Conservation (phyloP, 2,888 invertebrate species). For the Camponotus fellah region DNA sequence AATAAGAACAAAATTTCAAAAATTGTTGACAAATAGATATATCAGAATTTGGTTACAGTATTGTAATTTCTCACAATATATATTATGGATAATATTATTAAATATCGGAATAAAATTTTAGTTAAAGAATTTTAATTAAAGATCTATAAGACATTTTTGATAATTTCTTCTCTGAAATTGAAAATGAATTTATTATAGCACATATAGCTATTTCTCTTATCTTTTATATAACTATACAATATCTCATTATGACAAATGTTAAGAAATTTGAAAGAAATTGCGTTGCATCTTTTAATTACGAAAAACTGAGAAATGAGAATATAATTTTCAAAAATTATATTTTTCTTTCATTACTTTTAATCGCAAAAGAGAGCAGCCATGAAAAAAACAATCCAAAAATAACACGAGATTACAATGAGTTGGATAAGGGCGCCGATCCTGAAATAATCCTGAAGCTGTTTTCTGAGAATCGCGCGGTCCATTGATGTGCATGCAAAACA, state of each 20-base stretch:
- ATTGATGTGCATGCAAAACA: slow-evolving; percentile 80
- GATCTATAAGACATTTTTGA: not conserved
- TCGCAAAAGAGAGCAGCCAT: not conserved
- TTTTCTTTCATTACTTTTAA: not conserved
- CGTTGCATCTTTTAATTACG: not conserved
- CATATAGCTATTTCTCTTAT: too few relatives aligned
- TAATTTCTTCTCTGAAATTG: too few relatives aligned
- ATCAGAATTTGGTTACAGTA: not conserved
- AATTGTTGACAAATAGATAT: too few relatives aligned
- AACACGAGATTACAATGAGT: not conserved
- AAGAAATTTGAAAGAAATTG: not conserved
- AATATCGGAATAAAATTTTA: not conserved
- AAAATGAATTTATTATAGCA: too few relatives aligned
- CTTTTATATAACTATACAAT: too few relatives aligned
- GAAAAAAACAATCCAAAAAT: not conserved
- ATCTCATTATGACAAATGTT: not conserved
- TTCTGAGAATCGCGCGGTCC: slow-evolving; percentile 65
- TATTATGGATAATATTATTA: not conserved
- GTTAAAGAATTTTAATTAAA: slow-evolving; percentile 3
- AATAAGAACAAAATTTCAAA: too few relatives aligned
- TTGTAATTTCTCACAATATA: not conserved
- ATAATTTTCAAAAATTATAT: not conserved
- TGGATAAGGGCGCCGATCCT: not conserved
- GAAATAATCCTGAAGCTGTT: slow-evolving; percentile 4
- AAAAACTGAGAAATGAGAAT: not conserved